phyloP scores from a whole-genome alignment of 23 tunicate species.

The Styela plicata region DNA sequence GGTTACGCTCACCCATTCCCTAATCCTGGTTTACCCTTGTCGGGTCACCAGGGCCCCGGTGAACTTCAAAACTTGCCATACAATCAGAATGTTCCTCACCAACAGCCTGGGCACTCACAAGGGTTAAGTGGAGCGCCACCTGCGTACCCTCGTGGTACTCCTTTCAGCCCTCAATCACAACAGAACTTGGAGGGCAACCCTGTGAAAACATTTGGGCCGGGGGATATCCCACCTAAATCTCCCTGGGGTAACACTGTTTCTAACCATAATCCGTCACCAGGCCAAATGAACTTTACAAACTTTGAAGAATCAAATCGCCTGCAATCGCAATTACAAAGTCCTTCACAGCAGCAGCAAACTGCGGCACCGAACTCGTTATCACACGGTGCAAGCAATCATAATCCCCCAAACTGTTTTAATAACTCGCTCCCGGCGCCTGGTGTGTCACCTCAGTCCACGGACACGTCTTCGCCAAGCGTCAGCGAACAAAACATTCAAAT shows the following conservation, averaged over 20 bases:
- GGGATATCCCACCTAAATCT: not conserved
- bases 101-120: not conserved
- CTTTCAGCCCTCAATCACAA: not conserved
- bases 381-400: conserved; percentile 4
- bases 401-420: conserved; percentile 7
- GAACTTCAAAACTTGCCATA: too few relatives aligned
- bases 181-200: not conserved
- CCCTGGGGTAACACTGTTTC: not conserved
- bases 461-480: not conserved
- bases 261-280: not conserved
- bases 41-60: not conserved
- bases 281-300: not conserved
- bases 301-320: not conserved
- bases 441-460: conserved; percentile 24
- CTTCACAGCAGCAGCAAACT: not conserved
- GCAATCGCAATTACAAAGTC: not conserved
- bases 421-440: conserved; percentile 5
- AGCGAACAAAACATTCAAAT: not conserved
- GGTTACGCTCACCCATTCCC: not conserved
- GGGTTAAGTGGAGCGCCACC: not conserved
- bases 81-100: too few relatives aligned
- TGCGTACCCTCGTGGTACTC: not conserved
- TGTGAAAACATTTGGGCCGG: not conserved
- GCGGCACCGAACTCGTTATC: not conserved
- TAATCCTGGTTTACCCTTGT: not conserved